These are phyloP conservation scores for Eolophus roseicapilla DNA, from an alignment of 2,113 vertebrate species.

Conservation along the genomic window DNA sequence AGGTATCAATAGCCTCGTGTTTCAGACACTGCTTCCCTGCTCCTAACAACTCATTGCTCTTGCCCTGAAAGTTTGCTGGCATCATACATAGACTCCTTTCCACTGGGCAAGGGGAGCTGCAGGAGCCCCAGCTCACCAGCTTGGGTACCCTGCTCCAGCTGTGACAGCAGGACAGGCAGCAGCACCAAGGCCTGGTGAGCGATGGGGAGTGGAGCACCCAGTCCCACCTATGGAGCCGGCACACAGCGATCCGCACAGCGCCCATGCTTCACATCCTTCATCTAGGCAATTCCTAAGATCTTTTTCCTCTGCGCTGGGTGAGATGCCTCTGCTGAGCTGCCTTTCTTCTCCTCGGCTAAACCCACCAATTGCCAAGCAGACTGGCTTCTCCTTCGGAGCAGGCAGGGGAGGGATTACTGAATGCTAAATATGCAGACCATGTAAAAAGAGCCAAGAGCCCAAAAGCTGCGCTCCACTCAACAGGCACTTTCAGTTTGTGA, in stretches of 20 bases:
- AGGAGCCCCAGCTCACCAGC: background rate
- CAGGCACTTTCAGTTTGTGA: background rate
- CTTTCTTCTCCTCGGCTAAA: background rate
- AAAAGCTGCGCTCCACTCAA: background rate
- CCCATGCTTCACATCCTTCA: background rate
- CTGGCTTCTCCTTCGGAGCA: background rate
- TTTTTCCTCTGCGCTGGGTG: background rate
- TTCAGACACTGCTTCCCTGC: background rate
- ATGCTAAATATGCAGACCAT: background rate
- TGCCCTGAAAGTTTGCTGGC: background rate
- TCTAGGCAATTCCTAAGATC: background rate
- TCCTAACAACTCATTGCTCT: background rate
- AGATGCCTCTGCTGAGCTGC: background rate
- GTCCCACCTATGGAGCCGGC: background rate
- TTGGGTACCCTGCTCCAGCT: background rate
- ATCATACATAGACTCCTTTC: background rate
- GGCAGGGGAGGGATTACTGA: background rate
- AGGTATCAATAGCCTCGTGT: rapidly evolving
- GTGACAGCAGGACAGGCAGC: background rate
- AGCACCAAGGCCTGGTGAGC: background rate
- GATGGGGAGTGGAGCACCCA: background rate
- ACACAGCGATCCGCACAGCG: rapidly evolving
- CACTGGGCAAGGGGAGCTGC: background rate
- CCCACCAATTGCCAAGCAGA: background rate
- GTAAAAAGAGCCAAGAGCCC: background rate